phyloP scores from a whole-genome alignment of 2,113 vertebrate genomes.

The Oryzias javanicus region DNA sequence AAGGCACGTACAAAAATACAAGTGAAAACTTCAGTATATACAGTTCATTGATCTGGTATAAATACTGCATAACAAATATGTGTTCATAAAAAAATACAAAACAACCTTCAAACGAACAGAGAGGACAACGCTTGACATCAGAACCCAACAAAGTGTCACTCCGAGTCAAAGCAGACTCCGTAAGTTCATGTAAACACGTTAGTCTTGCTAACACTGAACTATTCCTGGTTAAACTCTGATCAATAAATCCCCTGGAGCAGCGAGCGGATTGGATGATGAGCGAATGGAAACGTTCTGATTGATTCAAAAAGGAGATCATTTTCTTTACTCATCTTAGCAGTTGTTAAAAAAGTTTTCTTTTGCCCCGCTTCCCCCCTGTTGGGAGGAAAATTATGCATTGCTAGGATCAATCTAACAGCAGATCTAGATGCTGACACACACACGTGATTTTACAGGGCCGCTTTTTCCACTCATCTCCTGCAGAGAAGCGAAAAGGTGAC shows the following conservation, averaged over 20 bases:
- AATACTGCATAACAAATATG: conserved; percentile 56
- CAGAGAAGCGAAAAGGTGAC: conserved; percentile 54
- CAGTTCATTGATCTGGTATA: conserved; percentile 42
- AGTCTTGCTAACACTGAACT: too few species aligned
- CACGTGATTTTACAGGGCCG: conserved; percentile 35
- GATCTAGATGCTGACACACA: conserved; percentile 19
- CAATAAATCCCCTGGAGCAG: too few species aligned
- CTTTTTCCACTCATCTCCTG: conserved; percentile 49
- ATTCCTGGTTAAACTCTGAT: too few species aligned
- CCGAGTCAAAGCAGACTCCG: too few species aligned
- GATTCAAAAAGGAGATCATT: conserved; percentile 27
- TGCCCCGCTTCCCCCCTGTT: not conserved
- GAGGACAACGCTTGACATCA: too few species aligned
- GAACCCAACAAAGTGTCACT: too few species aligned
- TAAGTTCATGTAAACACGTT: too few species aligned
- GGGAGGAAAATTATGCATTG: conserved; percentile 22
- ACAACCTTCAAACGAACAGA: conserved; percentile 21
- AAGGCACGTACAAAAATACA: conserved; percentile 61
- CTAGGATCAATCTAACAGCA: conserved; percentile 27
- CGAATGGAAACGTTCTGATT: conserved; percentile 4
- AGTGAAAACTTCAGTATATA: conserved; percentile 43
- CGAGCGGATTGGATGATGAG: too few species aligned
- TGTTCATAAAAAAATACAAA: conserved; percentile 11
- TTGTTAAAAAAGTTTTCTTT: conserved; percentile 18
- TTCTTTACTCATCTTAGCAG: conserved; percentile 1